Percentiles rank a stretch among this genome's conserved stretches.
These are phyloP conservation scores for Pampus argenteus DNA, from an alignment of 2,797 vertebrate genomes.

Conservation along the genomic window DNA sequence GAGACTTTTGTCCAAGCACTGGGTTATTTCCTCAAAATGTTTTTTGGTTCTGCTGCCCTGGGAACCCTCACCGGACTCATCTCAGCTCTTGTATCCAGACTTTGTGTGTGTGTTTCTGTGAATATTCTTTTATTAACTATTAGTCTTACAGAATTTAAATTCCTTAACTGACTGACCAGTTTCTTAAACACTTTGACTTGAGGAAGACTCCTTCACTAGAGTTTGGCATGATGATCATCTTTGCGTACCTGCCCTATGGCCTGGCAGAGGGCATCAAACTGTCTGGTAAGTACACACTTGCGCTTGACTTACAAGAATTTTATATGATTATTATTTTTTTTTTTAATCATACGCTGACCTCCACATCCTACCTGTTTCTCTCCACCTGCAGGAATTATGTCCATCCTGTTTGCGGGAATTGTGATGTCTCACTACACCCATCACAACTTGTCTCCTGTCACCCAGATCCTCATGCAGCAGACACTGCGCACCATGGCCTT, in stretches of 20 bases:
- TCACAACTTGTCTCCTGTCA: slow-evolving; percentile 98
- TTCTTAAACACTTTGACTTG: slow-evolving; percentile 95
- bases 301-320: background rate
- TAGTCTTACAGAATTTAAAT: slow-evolving; percentile 8
- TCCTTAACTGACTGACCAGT: slow-evolving; percentile 77
- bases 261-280: slow-evolving; percentile 97
- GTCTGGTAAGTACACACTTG: slow-evolving; percentile 86
- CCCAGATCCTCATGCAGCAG: slow-evolving; percentile 99
- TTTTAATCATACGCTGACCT: background rate
- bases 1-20: slow-evolving; percentile 95
- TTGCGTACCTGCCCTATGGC: slow-evolving; percentile 97
- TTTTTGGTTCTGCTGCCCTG: slow-evolving; percentile 97
- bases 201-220: slow-evolving; percentile 97
- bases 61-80: slow-evolving; percentile 98
- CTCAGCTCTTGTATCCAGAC: slow-evolving; percentile 96
- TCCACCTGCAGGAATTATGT: slow-evolving; percentile 92
- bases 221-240: slow-evolving; percentile 99
- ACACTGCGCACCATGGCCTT: slow-evolving; percentile 96
- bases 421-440: slow-evolving; percentile 99
- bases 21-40: slow-evolving; percentile 97
- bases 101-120: background rate
- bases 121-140: background rate
- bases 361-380: slow-evolving; percentile 4
- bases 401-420: slow-evolving; percentile 97
- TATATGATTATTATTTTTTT: background rate